Percentiles rank a stretch among this genome's conserved stretches.
These are phyloP conservation scores for Lordiphosa fenestrarum DNA, from an alignment of 2,888 invertebrate genomes.

Conservation along the genomic window DNA sequence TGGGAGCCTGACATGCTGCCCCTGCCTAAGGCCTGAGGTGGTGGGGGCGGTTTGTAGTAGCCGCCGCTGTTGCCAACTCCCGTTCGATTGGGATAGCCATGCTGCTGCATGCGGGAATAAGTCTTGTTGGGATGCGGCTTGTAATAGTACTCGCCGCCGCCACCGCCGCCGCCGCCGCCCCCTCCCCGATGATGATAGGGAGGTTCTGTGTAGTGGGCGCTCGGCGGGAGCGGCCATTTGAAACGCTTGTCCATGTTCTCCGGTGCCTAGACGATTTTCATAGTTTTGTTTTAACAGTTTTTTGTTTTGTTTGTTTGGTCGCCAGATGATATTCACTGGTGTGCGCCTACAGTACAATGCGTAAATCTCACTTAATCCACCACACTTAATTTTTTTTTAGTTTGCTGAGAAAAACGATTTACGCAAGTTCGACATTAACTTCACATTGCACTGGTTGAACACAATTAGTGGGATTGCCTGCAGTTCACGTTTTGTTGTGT, in stretches of 20 bases:
- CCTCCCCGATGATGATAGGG: slow-evolving; percentile 22
- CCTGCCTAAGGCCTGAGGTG: slow-evolving; percentile 23
- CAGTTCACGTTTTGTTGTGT: slow-evolving; percentile 21
- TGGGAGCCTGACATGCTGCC: slow-evolving; percentile 14
- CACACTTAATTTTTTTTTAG: slow-evolving; percentile 52
- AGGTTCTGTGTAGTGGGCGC: slow-evolving; percentile 38
- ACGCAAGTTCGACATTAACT: slow-evolving; percentile 7
- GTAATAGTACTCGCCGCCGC: slow-evolving; percentile 2
- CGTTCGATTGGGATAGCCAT: slow-evolving; percentile 37
- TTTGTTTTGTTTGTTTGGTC: slow-evolving; percentile 36
- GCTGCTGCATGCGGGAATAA: slow-evolving; percentile 58
- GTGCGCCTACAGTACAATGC: slow-evolving; percentile 63
- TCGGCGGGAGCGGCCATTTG: slow-evolving; percentile 41
- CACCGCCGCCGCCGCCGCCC: slow-evolving; percentile 3
- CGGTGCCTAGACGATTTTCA: slow-evolving; percentile 21
- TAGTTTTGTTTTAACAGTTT: slow-evolving; percentile 39
- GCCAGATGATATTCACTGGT: slow-evolving; percentile 10
- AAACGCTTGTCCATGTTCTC: slow-evolving; percentile 59
- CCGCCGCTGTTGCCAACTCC: slow-evolving; percentile 1
- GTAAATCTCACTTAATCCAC: slow-evolving; percentile 59
- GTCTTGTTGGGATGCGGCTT: slow-evolving; percentile 47
- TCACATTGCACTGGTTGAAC: slow-evolving; percentile 22
- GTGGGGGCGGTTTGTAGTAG: slow-evolving; percentile 36
- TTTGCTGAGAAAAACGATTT: slow-evolving; percentile 45
- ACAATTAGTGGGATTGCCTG: slow-evolving; percentile 24